Evolutionary conservation across 1,140 invertebrate species (phyloP).

Genomic region (Anastatus disparis): DNA sequence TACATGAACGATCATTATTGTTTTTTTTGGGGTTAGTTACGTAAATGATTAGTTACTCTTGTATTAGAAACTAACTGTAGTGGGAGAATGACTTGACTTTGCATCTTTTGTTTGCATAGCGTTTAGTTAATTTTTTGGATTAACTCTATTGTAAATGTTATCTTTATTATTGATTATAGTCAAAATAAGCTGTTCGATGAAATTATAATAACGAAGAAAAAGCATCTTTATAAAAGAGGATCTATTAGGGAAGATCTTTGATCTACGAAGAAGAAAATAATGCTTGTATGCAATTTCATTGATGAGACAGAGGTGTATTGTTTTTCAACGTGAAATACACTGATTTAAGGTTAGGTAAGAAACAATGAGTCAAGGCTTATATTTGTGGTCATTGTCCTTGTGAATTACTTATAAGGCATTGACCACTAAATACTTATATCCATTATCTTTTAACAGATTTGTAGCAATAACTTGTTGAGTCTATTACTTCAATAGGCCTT

Average conservation of each 20-base stretch:
- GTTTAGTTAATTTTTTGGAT: not conserved
- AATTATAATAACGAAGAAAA: not conserved
- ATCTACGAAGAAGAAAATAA: too few relatives aligned
- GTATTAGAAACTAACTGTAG: too few relatives aligned
- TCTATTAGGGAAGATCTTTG: too few relatives aligned
- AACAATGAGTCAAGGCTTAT: slow-evolving; percentile 7
- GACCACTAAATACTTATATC: too few relatives aligned
- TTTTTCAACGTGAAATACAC: slow-evolving; percentile 3
- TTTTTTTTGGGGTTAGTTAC: slow-evolving; percentile 24
- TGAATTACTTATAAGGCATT: not conserved
- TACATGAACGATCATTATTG: too few relatives aligned
- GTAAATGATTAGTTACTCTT: slow-evolving; percentile 2
- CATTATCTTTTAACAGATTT: too few relatives aligned
- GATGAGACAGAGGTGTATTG: too few relatives aligned
- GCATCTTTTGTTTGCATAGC: not conserved
- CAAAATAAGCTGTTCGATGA: not conserved
- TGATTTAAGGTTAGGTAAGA: slow-evolving; percentile 40
- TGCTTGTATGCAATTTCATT: too few relatives aligned
- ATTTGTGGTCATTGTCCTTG: not conserved
- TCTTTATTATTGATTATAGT: not conserved
- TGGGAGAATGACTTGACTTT: not conserved
- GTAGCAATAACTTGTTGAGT: too few relatives aligned
- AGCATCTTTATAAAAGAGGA: too few relatives aligned
- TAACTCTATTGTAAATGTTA: not conserved
- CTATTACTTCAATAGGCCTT: too few relatives aligned